Evolutionary conservation across 2,888 invertebrate genomes (phyloP).

Genomic region (Ferrisia virgata): DNA sequence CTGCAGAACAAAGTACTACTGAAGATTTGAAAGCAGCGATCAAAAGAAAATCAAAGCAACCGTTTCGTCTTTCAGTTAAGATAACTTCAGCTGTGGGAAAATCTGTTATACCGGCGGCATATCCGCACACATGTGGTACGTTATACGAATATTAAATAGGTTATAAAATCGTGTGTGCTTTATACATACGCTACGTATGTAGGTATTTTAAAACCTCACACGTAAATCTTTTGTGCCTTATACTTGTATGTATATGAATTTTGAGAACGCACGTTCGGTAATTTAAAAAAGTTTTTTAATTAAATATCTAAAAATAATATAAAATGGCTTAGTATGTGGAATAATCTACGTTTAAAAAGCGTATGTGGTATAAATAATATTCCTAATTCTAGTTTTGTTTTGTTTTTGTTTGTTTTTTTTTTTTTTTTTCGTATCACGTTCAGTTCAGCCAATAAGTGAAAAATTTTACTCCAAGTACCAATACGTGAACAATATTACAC

Average conservation of each 20-base stretch:
- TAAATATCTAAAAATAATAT: background rate
- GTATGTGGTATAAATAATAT: background rate
- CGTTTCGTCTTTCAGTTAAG: slow-evolving; percentile 31
- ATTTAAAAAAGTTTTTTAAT: background rate
- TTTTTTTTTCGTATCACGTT: too few species aligned
- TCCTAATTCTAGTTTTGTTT: background rate
- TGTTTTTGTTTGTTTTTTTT: too few species aligned
- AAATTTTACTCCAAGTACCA: slow-evolving; percentile 36
- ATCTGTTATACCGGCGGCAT: slow-evolving; percentile 27
- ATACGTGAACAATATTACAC: background rate
- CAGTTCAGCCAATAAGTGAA: slow-evolving; percentile 32
- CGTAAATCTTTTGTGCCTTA: background rate
- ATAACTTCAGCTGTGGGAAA: background rate
- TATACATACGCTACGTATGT: too few species aligned
- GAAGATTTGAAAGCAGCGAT: background rate
- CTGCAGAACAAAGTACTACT: background rate
- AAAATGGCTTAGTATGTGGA: too few species aligned
- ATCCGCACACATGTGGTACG: slow-evolving; percentile 33
- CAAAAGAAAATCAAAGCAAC: background rate
- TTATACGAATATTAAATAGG: background rate
- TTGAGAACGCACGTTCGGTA: background rate
- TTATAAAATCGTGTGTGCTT: background rate
- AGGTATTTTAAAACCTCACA: background rate
- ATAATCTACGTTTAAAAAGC: background rate
- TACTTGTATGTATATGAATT: background rate